Base-by-base conservation (phyloP, 2,113 vertebrate genomes). In the Carlito syrichta region DNA sequence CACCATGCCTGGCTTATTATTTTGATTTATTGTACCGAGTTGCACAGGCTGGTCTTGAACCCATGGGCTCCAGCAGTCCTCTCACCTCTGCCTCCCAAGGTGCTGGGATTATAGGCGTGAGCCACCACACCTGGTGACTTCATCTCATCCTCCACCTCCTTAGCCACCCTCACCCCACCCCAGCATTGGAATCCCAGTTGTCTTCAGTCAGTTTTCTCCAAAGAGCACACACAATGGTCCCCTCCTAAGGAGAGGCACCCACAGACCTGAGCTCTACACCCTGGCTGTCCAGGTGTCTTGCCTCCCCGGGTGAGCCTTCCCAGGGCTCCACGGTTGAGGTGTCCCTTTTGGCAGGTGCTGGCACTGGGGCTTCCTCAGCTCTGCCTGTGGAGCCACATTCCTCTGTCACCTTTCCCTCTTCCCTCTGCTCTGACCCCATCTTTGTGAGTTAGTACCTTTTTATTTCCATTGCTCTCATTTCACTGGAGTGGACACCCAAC, bases 381-480 rank as follows among this genome's bases (percentile, higher is more conserved):
- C 79, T 83, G n/a, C 25, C 0, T 13, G 54, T 40, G 83, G 19
- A 50, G 62, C n/a, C 78, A 27, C 40, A 40, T 38, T 16, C 6
- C 22, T 56, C 56, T 84, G 40, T 81, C 56, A 74, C 43, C 32
- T 71, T 84, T 38, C 63, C 27, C 6, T 89, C 60, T 63, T 86
- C 69, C 8, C 35, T 30, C 43, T 17, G 35, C 83, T 58, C n/a
- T 54, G n/a, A 45, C 83, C 66, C 85, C 27, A 38, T 63, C 74
- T 87, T 86, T 54, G 58, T 62, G 35, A 58, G 58, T n/a, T 85
- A 76, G 17, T 40, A 8, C 63, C 66, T 77, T 86, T 78, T 90
- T 68, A 27, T 85, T 91, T 84, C 87, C 38, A 45, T 68, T 58
- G 52, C 16, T 90, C 8, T 88, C 38, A 25, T 90, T 94, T 96